Evolutionary conservation across 2,113 vertebrate species (phyloP).

Genomic region (Ophthalmolycus amberensis): DNA sequence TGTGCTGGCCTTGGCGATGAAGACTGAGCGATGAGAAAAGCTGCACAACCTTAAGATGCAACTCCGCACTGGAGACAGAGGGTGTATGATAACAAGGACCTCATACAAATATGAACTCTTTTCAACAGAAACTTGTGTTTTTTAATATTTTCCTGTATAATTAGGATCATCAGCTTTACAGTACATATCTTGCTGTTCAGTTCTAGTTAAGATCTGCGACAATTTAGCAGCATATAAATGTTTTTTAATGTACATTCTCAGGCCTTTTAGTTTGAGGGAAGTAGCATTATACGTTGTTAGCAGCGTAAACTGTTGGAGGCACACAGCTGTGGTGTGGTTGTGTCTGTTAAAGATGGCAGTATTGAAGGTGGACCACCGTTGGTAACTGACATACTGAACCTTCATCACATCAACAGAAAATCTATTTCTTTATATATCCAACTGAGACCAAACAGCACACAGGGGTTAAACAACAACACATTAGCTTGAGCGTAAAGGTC

Average conservation of each 20-base stretch:
- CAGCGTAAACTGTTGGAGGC: background rate
- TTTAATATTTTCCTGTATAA: background rate
- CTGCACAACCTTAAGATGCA: background rate
- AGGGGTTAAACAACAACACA: background rate
- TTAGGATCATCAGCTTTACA: background rate
- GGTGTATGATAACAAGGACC: background rate
- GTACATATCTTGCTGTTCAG: conserved; percentile 4
- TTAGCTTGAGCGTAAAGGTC: background rate
- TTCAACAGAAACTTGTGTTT: conserved; percentile 6
- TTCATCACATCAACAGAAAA: background rate
- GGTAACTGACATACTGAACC: background rate
- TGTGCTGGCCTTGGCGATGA: conserved; percentile 19
- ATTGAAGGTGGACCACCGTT: background rate
- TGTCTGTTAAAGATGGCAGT: background rate
- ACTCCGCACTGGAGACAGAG: background rate
- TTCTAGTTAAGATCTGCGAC: conserved; percentile 7
- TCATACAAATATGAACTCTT: background rate
- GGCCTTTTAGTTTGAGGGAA: background rate
- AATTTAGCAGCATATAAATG: conserved; percentile 18
- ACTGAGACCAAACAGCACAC: background rate
- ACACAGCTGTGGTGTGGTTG: background rate
- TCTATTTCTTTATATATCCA: background rate
- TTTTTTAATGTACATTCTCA: background rate
- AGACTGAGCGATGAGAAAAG: conserved; percentile 9
- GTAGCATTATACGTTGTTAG: background rate